Base-by-base conservation (phyloP, 2,797 vertebrate species). In the Rhabdophis nuchalis region DNA sequence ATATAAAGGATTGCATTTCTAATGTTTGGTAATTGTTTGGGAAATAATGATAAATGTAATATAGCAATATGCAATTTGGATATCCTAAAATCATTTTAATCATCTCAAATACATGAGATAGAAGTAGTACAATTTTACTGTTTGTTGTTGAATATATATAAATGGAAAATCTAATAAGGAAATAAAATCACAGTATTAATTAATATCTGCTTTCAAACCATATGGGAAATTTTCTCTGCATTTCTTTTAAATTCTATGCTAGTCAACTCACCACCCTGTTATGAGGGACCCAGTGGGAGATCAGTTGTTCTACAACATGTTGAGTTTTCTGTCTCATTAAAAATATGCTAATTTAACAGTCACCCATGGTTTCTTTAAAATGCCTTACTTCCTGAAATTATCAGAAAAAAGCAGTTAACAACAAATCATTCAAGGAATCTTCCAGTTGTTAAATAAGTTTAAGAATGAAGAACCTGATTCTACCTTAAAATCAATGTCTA, bases 341-440 rank as follows among this genome's bases (percentile, higher is more conserved):
- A 91, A 92, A 82, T 92, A 92, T 82, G 86, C 36, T 92, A 92
- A 92, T 92, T 88, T 92, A 88, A 92, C 12, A 36, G 29, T 56
- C 54, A 82, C 86, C 64, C 88, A 56, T 58, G 29, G 91, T 52
- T 88, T 82, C 53, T 91, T 91, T 91, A 56, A 87, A 32, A 32
- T n/a, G 57, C 32, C 25, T 46, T 23, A 29, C 77, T 88, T 77
- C 29, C 32, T 58, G 16, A 23, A 58, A 58, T 88, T 92, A 60
- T 88, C 86, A 88, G 86, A 82, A 91, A 36, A 91, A 88, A 61
- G 88, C 3, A 18, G 53, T 88, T 77, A 72, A 32, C n/a, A n/a
- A 58, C 8, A 16, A 12, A 29, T 57, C 23, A 82, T 13, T 50
- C 5, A 88, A 77, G 53, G 16, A 41, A 91, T 57, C 86, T 32